phyloP scores from a whole-genome alignment of 2,113 vertebrate genomes.

The Peromyscus californicus region DNA sequence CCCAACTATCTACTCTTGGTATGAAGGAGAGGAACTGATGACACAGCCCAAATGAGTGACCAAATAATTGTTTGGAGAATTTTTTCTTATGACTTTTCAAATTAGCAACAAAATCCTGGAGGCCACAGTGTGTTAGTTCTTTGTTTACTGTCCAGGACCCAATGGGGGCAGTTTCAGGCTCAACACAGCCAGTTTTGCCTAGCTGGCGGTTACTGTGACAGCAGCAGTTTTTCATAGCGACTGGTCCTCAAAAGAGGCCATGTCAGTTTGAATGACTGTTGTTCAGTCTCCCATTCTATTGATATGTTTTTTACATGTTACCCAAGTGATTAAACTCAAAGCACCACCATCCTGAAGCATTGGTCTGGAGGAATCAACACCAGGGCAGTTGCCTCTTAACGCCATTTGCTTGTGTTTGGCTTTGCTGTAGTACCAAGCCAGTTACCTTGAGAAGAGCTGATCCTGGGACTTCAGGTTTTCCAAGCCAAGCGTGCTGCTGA shows the following conservation, averaged over 20 bases:
- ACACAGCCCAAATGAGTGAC: background rate
- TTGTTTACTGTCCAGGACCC: background rate
- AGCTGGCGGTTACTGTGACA: background rate
- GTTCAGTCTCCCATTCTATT: background rate
- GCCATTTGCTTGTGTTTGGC: background rate
- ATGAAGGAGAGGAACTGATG: background rate
- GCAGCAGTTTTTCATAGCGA: background rate
- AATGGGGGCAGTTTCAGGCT: background rate
- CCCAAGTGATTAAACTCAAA: background rate
- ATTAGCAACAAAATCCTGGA: background rate
- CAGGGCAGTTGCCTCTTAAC: background rate
- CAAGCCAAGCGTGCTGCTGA: constrained; percentile 47
- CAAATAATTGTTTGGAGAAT: background rate
- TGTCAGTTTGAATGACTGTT: background rate
- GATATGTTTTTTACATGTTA: constrained; percentile 17
- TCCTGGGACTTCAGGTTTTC: constrained; percentile 53
- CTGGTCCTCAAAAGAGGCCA: background rate
- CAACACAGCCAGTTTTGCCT: background rate
- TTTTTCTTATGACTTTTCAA: background rate
- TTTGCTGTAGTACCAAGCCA: constrained; percentile 5
- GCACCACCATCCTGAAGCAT: background rate
- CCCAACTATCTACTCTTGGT: background rate
- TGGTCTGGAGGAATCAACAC: background rate
- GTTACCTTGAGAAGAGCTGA: constrained; percentile 3
- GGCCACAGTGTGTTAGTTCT: background rate